A percentile compares a stretch with the other conserved stretches of the same genome.
phyloP scores from a whole-genome alignment of 2,113 vertebrate genomes.

The Petromus typicus region DNA sequence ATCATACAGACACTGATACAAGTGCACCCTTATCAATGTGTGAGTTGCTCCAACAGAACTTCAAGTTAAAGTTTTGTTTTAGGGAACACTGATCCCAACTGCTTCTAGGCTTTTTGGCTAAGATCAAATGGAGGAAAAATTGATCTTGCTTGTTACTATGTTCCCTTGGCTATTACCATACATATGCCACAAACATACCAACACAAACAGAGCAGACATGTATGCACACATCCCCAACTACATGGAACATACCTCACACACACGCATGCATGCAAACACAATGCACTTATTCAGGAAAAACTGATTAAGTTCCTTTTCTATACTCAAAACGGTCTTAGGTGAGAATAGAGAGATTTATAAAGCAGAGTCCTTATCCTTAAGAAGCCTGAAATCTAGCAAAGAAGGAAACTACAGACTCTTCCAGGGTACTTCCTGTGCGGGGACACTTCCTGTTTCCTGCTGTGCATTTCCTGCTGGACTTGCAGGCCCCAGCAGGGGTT shows the following conservation, averaged over 20 bases:
- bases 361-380: not conserved
- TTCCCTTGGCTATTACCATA: not conserved
- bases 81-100: not conserved
- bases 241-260: too few relatives aligned
- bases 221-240: not conserved
- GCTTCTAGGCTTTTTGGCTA: too few relatives aligned
- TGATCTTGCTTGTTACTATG: not conserved
- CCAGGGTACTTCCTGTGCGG: not conserved
- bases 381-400: not conserved
- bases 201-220: not conserved
- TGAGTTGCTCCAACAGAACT: not conserved
- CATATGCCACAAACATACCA: not conserved
- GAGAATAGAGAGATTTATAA: not conserved
- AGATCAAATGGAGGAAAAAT: too few relatives aligned
- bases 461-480: not conserved
- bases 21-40: not conserved
- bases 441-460: not conserved
- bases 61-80: constrained; percentile 14
- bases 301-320: not conserved
- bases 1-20: not conserved
- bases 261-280: not conserved
- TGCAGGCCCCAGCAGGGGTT: not conserved
- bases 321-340: not conserved
- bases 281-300: not conserved
- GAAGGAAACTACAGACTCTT: not conserved